phyloP scores from a whole-genome alignment of 2,888 invertebrate species.

The Helleia helle region DNA sequence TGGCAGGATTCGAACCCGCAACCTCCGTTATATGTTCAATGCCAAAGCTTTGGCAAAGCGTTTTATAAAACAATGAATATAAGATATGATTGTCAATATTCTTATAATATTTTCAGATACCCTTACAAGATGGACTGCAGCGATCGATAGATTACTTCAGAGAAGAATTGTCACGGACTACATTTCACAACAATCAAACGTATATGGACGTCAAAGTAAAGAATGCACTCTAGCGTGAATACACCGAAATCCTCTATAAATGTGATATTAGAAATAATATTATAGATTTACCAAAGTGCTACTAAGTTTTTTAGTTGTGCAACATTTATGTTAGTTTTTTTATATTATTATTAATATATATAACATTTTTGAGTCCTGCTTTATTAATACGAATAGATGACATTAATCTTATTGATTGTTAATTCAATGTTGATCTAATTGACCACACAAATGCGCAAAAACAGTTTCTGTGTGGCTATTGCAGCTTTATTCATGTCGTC shows the following conservation, averaged over 20 bases:
- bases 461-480: too few relatives aligned
- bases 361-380: slow-evolving; percentile 1
- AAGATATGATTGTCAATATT: slow-evolving; percentile 5
- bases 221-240: slow-evolving; percentile 19
- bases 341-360: slow-evolving; percentile 5
- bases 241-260: slow-evolving; percentile 29
- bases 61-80: too few relatives aligned
- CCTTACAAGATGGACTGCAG: slow-evolving; percentile 88
- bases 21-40: too few relatives aligned
- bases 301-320: slow-evolving; percentile 9
- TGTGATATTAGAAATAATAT: slow-evolving; percentile 51
- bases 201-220: slow-evolving; percentile 57
- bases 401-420: too few relatives aligned
- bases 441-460: too few relatives aligned
- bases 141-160: slow-evolving; percentile 96
- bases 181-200: slow-evolving; percentile 62
- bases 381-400: too few relatives aligned
- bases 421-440: too few relatives aligned
- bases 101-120: slow-evolving; percentile 66
- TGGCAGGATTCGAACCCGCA: too few relatives aligned
- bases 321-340: slow-evolving; percentile 6
- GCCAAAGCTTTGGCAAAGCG: too few relatives aligned
- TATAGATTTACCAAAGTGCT: slow-evolving; percentile 14
- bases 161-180: slow-evolving; percentile 82
- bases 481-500: too few relatives aligned